These are phyloP conservation scores for Engraulis encrasicolus DNA, from an alignment of 2,113 vertebrate genomes.

Conservation along the genomic window DNA sequence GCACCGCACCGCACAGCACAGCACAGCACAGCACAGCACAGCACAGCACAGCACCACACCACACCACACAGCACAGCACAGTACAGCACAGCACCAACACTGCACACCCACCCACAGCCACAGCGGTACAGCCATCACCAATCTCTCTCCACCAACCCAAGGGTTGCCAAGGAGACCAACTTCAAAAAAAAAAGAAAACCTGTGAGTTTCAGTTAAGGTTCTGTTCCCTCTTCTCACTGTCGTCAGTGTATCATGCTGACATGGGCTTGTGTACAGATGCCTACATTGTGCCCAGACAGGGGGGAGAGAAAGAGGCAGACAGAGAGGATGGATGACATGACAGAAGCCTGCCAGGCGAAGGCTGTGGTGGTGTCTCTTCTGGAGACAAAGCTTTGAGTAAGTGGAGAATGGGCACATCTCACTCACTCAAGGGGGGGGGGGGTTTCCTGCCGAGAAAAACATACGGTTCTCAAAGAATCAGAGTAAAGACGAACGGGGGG, in stretches of 20 bases:
- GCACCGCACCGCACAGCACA: too few species aligned
- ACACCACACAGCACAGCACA: too few species aligned
- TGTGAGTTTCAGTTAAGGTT: not conserved
- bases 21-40: too few species aligned
- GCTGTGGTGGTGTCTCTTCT: not conserved
- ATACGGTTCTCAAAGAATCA: not conserved
- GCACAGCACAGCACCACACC: too few species aligned
- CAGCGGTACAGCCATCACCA: too few species aligned
- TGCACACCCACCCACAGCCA: too few species aligned
- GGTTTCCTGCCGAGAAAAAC: not conserved
- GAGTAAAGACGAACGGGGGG: too few species aligned
- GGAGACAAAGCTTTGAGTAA: not conserved
- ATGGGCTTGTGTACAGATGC: not conserved
- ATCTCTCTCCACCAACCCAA: not conserved
- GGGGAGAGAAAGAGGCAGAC: too few species aligned
- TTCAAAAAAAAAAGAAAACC: too few species aligned
- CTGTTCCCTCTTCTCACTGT: not conserved
- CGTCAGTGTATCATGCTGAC: not conserved
- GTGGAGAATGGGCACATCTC: not conserved
- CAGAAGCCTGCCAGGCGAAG: not conserved
- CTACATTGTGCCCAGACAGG: too few species aligned
- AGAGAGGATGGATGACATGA: not conserved
- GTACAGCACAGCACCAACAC: too few species aligned
- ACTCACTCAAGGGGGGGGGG: too few species aligned
- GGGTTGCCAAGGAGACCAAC: slow-evolving; percentile 1